A percentile compares a stretch with the other conserved stretches of the same genome.
phyloP scores from a whole-genome alignment of 2,888 invertebrate genomes.

The Spodoptera exigua region DNA sequence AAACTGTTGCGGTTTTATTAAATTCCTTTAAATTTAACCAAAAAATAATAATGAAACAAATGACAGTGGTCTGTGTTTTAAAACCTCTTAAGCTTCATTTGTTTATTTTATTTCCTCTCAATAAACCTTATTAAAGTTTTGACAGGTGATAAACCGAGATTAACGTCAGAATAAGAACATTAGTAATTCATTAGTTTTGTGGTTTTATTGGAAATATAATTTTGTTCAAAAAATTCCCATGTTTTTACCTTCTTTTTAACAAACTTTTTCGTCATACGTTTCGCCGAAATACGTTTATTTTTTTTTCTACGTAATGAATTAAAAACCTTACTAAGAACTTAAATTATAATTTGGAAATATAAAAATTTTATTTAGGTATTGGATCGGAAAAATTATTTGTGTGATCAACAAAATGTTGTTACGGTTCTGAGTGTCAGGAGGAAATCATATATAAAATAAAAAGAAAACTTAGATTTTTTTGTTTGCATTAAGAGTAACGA shows the following conservation, averaged over 20 bases:
- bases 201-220: background rate
- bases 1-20: no score
- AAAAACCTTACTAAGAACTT: no score
- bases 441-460: no score
- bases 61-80: background rate
- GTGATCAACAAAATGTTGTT: no score
- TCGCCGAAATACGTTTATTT: constrained; percentile 14
- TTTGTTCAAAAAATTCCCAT: background rate
- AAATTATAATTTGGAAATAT: no score
- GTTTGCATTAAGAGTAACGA: no score
- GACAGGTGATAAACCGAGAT: constrained; percentile 15
- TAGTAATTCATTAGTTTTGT: background rate
- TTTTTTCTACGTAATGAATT: no score
- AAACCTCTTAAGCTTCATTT: background rate
- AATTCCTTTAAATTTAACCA: background rate
- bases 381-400: no score
- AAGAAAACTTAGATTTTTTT: no score
- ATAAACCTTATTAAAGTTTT: constrained; percentile 10
- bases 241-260: constrained; percentile 1
- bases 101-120: constrained; percentile 4
- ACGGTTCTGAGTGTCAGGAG: no score
- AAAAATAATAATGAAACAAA: background rate
- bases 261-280: constrained; percentile 15
- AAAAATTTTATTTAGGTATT: no score
- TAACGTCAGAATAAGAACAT: constrained; percentile 3